Conservation (phyloP, 2,888 invertebrate species). For the Rhamnusium bicolor region DNA sequence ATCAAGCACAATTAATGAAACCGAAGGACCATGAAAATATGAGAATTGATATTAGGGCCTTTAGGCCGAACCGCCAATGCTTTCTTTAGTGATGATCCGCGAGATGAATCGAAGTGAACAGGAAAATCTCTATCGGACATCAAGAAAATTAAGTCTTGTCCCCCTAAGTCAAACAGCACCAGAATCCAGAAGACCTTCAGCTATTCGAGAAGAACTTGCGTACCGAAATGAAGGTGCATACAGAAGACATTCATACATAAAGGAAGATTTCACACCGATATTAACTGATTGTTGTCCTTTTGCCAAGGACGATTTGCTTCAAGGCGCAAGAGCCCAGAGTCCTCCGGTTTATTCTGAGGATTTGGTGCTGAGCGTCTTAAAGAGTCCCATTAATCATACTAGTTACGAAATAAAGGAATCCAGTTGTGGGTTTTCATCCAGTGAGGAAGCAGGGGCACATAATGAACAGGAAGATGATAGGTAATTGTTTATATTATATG, state of each 20-base stretch:
- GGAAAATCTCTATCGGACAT: conserved; percentile 77
- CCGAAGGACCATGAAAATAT: conserved; percentile 14
- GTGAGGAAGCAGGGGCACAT: conserved; percentile 35
- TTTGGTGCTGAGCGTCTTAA: conserved; percentile 76
- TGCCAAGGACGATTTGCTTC: neutral
- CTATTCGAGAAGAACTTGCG: conserved; percentile 38
- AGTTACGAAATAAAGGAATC: conserved; percentile 55
- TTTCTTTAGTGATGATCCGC: conserved; percentile 71
- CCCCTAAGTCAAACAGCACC: conserved; percentile 56
- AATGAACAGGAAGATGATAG: conserved; percentile 49
- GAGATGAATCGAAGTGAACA: conserved; percentile 79
- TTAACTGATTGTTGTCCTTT: conserved; percentile 31
- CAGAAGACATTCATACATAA: conserved; percentile 36
- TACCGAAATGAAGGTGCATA: conserved; percentile 15
- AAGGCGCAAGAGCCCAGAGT: conserved; percentile 24
- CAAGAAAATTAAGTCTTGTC: conserved; percentile 74
- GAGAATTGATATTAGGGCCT: conserved; percentile 47
- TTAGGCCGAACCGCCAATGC: conserved; percentile 65
- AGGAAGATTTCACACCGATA: conserved; percentile 39
- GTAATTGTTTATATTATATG: conserved; percentile 30
- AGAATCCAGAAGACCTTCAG: conserved; percentile 46
- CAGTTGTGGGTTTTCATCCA: conserved; percentile 46
- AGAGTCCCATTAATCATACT: conserved; percentile 74
- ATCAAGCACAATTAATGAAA: neutral
- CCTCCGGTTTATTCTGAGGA: conserved; percentile 67